A percentile compares a stretch with the other conserved stretches of the same genome.
Evolutionary conservation across 2,888 invertebrate genomes (phyloP).

Genomic region (Papilio elwesi): DNA sequence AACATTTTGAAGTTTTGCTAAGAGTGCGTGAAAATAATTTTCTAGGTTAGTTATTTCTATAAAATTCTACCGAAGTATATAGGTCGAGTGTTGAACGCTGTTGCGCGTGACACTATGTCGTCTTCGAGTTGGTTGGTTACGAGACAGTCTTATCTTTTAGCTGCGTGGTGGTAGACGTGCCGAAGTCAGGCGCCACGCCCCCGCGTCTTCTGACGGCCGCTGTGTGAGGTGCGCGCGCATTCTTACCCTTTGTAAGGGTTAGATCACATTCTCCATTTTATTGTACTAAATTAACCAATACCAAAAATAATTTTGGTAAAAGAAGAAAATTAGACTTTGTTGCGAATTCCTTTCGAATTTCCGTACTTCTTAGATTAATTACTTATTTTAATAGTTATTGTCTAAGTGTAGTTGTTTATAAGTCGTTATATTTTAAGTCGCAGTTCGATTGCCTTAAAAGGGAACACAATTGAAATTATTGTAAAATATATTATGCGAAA

Average conservation of each 20-base stretch:
- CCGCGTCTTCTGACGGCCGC: constrained; percentile 64
- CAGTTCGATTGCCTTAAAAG: background rate
- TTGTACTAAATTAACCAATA: constrained; percentile 1
- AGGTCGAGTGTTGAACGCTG: constrained; percentile 32
- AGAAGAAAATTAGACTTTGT: background rate
- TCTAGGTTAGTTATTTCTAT: constrained; percentile 13
- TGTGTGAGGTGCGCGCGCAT: constrained; percentile 78
- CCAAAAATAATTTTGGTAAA: background rate
- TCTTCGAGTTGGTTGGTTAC: constrained; percentile 52
- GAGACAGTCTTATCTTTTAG: constrained; percentile 64
- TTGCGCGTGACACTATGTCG: constrained; percentile 36
- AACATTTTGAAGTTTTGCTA: background rate
- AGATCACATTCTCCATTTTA: constrained; percentile 56
- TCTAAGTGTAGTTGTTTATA: background rate
- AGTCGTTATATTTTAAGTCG: background rate
- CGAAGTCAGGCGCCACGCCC: constrained; percentile 75
- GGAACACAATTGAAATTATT: too few relatives aligned
- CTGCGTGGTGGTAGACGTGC: constrained; percentile 72
- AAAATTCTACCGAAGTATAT: constrained; percentile 11
- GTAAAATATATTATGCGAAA: too few relatives aligned
- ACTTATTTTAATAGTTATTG: background rate
- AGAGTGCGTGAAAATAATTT: background rate
- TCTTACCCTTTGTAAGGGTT: constrained; percentile 63
- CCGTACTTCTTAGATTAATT: background rate
- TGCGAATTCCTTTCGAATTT: too few relatives aligned